A percentile compares a stretch with the other conserved stretches of the same genome.
phyloP scores from a whole-genome alignment of 2,888 invertebrate genomes.

The Chesias legatella region DNA sequence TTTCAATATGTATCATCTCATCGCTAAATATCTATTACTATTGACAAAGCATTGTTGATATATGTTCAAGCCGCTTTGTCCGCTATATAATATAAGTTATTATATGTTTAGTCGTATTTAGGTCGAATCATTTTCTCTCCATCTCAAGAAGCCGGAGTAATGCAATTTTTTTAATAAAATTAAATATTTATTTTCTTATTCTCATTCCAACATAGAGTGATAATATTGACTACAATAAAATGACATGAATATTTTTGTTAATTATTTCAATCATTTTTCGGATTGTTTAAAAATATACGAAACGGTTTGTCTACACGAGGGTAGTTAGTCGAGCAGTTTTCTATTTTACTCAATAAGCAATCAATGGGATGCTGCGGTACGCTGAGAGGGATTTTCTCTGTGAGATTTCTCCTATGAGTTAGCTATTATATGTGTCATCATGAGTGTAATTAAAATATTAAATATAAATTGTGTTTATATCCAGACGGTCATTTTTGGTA shows the following conservation, averaged over 20 bases:
- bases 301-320: constrained; percentile 55
- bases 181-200: constrained; percentile 56
- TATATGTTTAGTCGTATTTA: constrained; percentile 23
- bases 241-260: constrained; percentile 69
- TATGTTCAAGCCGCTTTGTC: constrained; percentile 32
- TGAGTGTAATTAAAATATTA: no score
- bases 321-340: constrained; percentile 24
- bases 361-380: no score
- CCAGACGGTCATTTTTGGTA: no score
- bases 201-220: constrained; percentile 70
- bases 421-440: no score
- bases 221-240: constrained; percentile 53
- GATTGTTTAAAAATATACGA: constrained; percentile 44
- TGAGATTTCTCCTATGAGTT: no score
- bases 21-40: constrained; percentile 34
- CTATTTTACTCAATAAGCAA: no score
- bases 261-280: constrained; percentile 58
- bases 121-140: constrained; percentile 23
- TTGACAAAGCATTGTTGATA: constrained; percentile 29
- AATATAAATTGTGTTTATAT: no score
- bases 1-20: constrained; percentile 43
- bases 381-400: no score
- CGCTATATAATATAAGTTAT: constrained; percentile 18
- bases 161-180: constrained; percentile 38
- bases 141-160: constrained; percentile 30